phyloP scores from a whole-genome alignment of 2,113 vertebrate genomes.

The Etheostoma spectabile region DNA sequence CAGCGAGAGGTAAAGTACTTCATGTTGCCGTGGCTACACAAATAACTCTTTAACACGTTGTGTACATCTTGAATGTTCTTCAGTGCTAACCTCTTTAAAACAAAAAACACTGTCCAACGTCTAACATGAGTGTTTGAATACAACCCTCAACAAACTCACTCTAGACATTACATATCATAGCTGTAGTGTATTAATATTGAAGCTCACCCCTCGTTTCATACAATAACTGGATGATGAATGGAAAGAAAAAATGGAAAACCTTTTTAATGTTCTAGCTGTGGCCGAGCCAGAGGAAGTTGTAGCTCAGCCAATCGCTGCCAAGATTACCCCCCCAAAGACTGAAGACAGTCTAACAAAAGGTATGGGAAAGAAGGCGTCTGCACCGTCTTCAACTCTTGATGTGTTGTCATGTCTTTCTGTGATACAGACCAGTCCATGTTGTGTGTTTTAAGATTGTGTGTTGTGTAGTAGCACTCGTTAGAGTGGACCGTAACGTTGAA shows the following conservation, averaged over 20 bases:
- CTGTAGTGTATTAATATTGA: background rate
- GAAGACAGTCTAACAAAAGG: slow-evolving; percentile 35
- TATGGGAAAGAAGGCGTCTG: background rate
- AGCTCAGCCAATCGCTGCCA: slow-evolving; percentile 24
- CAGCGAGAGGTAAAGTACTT: slow-evolving; percentile 71
- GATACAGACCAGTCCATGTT: background rate
- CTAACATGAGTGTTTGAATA: background rate
- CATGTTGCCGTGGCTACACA: background rate
- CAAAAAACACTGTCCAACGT: background rate
- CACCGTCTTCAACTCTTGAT: slow-evolving; percentile 21
- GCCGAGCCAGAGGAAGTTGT: slow-evolving; percentile 23
- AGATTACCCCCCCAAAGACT: slow-evolving; percentile 17
- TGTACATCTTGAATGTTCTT: slow-evolving; percentile 25
- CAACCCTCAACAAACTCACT: background rate
- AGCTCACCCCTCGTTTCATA: background rate
- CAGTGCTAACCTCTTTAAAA: slow-evolving; percentile 53
- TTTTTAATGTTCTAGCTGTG: slow-evolving; percentile 33
- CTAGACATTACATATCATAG: background rate
- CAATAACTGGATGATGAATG: background rate
- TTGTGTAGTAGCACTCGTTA: slow-evolving; percentile 38
- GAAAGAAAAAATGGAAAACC: slow-evolving; percentile 7
- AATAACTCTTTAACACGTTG: slow-evolving; percentile 5
- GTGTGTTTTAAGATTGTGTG: slow-evolving; percentile 2
- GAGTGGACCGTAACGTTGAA: slow-evolving; percentile 40
- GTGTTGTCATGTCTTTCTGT: slow-evolving; percentile 1